These are phyloP conservation scores for Luidia sarsii DNA, from an alignment of 53 echinoderm and acorn worm genomes.

Conservation along the genomic window DNA sequence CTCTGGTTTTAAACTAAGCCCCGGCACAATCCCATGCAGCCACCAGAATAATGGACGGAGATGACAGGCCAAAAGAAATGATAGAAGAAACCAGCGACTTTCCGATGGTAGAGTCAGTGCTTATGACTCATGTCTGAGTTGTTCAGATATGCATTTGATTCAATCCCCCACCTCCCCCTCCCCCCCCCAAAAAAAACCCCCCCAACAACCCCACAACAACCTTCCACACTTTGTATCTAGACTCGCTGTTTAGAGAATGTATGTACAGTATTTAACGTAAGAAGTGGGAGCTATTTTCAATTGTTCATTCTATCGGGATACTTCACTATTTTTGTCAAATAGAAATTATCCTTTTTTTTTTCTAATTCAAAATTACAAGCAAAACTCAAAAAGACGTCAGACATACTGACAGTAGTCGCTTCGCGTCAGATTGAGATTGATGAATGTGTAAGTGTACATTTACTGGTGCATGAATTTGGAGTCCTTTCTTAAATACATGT, in stretches of 20 bases:
- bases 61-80: not conserved
- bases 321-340: not conserved
- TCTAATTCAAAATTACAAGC: not conserved
- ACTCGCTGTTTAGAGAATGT: conserved; percentile 1
- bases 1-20: conserved; percentile 16
- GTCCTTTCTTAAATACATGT: no score
- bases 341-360: no score
- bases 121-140: not conserved
- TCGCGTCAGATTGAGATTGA: no score
- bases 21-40: not conserved
- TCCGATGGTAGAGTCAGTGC: no score
- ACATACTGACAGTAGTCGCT: no score
- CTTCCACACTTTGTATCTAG: conserved; percentile 1
- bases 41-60: not conserved
- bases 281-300: conserved; percentile 9
- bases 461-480: no score
- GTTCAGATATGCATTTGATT: conserved; percentile 3
- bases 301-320: conserved; percentile 1
- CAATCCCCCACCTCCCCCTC: no score
- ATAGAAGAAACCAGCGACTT: no score
- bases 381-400: no score
- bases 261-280: conserved; percentile 33
- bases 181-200: no score
- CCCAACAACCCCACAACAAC: no score
- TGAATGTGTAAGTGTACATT: no score